These are phyloP conservation scores for Sula dactylatra DNA, from an alignment of 2,113 vertebrate genomes.

Conservation along the genomic window DNA sequence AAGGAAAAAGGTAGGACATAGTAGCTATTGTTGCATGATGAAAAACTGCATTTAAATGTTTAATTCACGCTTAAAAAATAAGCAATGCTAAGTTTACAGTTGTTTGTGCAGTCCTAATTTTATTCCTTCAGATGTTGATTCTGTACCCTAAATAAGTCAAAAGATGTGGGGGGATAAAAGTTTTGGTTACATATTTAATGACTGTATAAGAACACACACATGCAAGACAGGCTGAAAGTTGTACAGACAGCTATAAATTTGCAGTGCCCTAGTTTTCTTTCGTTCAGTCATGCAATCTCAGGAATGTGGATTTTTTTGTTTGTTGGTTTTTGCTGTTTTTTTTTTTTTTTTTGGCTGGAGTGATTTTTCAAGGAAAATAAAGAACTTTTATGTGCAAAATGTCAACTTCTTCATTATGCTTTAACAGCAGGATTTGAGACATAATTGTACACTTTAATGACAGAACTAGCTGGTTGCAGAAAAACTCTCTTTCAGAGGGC, in stretches of 20 bases:
- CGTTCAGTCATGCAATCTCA: neutral
- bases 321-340: neutral
- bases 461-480: neutral
- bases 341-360: neutral
- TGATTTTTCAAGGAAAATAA: neutral
- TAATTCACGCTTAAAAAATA: neutral
- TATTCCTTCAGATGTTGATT: slow-evolving; percentile 20
- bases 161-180: neutral
- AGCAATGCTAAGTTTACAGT: neutral
- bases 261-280: neutral
- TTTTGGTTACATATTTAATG: slow-evolving; percentile 20
- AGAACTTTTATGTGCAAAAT: neutral
- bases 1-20: neutral
- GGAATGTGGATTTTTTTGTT: neutral
- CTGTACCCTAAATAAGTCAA: slow-evolving; percentile 35
- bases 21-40: neutral
- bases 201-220: neutral
- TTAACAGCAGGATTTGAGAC: neutral
- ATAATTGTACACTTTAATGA: neutral
- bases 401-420: neutral
- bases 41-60: neutral
- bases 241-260: neutral
- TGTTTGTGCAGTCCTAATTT: neutral
- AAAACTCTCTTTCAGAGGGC: neutral
- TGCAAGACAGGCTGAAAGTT: neutral